Percentiles rank a stretch among this genome's conserved stretches.
These are phyloP conservation scores for Gari tellinella DNA, from an alignment of 2,888 invertebrate species.

Conservation along the genomic window DNA sequence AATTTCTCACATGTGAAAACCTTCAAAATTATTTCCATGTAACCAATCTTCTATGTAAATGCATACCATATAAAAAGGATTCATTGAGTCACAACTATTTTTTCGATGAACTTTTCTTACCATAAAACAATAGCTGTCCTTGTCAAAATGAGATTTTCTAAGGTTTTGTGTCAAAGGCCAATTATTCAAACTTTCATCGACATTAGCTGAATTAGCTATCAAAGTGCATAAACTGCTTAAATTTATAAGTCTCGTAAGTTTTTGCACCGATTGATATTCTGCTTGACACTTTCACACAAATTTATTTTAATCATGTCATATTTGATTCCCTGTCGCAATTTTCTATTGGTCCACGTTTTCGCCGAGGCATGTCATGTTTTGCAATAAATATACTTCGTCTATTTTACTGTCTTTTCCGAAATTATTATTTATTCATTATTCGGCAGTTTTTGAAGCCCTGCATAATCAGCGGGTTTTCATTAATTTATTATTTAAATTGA, in stretches of 20 bases:
- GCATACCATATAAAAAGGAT: too few relatives aligned
- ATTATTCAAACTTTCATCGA: not conserved
- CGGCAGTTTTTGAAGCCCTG: not conserved
- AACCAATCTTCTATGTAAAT: too few relatives aligned
- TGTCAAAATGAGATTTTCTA: not conserved
- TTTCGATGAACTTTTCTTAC: too few relatives aligned
- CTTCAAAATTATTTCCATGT: too few relatives aligned
- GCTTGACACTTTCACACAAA: slow-evolving; percentile 7
- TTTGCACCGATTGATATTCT: slow-evolving; percentile 2
- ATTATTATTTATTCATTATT: not conserved
- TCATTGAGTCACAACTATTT: too few relatives aligned
- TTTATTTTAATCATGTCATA: slow-evolving; percentile 22
- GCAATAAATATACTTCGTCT: slow-evolving; percentile 6
- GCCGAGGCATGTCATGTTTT: slow-evolving; percentile 17
- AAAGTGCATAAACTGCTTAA: not conserved
- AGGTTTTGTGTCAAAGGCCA: slow-evolving; percentile 1
- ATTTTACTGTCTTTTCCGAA: slow-evolving; percentile 8
- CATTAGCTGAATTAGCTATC: too few relatives aligned
- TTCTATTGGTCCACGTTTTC: slow-evolving; percentile 16
- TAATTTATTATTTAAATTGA: slow-evolving; percentile 28
- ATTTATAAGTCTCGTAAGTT: slow-evolving; percentile 5
- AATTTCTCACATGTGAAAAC: too few relatives aligned
- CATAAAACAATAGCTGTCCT: slow-evolving; percentile 1
- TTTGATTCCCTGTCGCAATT: slow-evolving; percentile 23
- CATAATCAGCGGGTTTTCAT: slow-evolving; percentile 26